Conservation (phyloP, 2,888 invertebrate species). For the Tetranychus piercei region DNA sequence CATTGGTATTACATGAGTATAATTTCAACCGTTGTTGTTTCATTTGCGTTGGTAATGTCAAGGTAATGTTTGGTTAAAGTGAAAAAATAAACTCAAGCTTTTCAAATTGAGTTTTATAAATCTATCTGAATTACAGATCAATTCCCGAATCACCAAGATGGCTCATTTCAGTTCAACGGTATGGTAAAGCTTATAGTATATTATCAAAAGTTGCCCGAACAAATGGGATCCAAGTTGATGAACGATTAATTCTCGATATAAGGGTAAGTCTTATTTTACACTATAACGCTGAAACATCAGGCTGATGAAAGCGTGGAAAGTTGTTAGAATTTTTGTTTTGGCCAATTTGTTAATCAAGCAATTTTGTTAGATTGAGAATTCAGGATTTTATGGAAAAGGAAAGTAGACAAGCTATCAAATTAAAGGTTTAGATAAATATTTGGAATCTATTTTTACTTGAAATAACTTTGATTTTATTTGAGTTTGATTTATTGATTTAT, state of each 20-base stretch:
- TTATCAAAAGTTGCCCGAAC: conserved; percentile 21
- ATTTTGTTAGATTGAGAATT: too few relatives aligned
- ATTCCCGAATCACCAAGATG: conserved; percentile 27
- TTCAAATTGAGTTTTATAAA: neutral
- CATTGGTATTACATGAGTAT: conserved; percentile 30
- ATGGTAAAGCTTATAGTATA: conserved; percentile 24
- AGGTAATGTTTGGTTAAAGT: conserved; percentile 15
- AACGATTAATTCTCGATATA: neutral
- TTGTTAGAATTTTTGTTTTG: too few relatives aligned
- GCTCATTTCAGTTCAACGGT: conserved; percentile 25
- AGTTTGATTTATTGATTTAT: too few relatives aligned
- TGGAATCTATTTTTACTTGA: too few relatives aligned
- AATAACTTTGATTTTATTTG: too few relatives aligned
- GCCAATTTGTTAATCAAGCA: too few relatives aligned
- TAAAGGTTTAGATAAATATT: too few relatives aligned
- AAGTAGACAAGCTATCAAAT: too few relatives aligned
- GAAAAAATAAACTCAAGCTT: too few relatives aligned
- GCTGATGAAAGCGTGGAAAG: too few relatives aligned
- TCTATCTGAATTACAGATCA: conserved; percentile 16
- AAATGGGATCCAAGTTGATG: conserved; percentile 19
- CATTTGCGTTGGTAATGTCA: conserved; percentile 23
- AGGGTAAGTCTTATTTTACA: neutral
- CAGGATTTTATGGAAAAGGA: too few relatives aligned
- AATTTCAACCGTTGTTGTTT: conserved; percentile 23
- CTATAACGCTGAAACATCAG: too few relatives aligned